Conservation (phyloP, 2,888 invertebrate species). For the Dendrolimus houi region DNA sequence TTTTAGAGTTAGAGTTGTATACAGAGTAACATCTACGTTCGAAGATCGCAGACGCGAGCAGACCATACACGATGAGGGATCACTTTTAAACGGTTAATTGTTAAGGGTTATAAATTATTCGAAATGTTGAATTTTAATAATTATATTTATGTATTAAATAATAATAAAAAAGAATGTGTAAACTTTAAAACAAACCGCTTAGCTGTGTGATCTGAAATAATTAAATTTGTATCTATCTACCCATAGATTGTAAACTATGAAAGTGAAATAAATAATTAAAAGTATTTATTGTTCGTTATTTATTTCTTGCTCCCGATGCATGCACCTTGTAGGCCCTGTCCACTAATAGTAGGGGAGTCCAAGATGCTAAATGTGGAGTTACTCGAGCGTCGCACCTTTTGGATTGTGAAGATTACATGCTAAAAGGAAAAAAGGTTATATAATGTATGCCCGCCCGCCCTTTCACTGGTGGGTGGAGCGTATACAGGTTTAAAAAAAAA, state of each 20-base stretch:
- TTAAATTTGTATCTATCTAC: conserved; percentile 63
- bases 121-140: conserved; percentile 15
- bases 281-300: conserved; percentile 56
- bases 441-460: no score
- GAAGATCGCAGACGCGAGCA: conserved; percentile 30
- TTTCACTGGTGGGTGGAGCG: no score
- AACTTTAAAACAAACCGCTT: conserved; percentile 64
- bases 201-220: conserved; percentile 73
- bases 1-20: conserved; percentile 47
- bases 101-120: conserved; percentile 68
- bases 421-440: no score
- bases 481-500: no score
- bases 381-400: no score
- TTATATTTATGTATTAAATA: conserved; percentile 46
- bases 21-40: conserved; percentile 53
- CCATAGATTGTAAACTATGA: conserved; percentile 72
- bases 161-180: conserved; percentile 50
- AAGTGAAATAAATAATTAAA: conserved; percentile 69
- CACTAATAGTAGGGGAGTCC: no score
- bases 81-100: conserved; percentile 65
- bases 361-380: no score
- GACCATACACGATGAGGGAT: conserved; percentile 60
- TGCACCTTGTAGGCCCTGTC: no score
- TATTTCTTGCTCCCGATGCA: conserved; percentile 22
- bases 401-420: no score